These are phyloP conservation scores for Phortica variegata DNA, from an alignment of 1,140 invertebrate species.

Conservation along the genomic window DNA sequence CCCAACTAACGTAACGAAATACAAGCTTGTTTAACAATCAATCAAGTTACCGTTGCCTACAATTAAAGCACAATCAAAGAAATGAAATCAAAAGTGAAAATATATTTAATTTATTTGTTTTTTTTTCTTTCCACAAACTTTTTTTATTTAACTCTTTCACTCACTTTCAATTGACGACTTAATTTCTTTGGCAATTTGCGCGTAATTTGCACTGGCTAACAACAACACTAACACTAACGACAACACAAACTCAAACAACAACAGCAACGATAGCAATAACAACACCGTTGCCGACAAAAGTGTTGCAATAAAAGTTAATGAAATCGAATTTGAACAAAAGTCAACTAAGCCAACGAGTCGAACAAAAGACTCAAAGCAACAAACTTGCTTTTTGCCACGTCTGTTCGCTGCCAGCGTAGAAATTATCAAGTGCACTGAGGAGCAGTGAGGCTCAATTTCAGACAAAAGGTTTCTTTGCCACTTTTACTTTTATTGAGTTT, in stretches of 20 bases:
- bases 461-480: conserved; percentile 31
- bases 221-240: too few relatives aligned
- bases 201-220: too few relatives aligned
- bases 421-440: conserved; percentile 49
- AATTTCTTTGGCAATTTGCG: conserved; percentile 30
- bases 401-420: conserved; percentile 40
- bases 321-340: conserved; percentile 32
- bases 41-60: too few relatives aligned
- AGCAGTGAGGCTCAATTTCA: too few relatives aligned
- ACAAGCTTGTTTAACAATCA: too few relatives aligned
- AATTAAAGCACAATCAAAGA: too few relatives aligned
- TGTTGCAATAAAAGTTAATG: conserved; percentile 40
- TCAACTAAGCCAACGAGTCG: conserved; percentile 4
- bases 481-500: conserved; percentile 54
- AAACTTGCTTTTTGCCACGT: too few relatives aligned
- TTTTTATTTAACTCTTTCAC: background rate
- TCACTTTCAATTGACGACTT: conserved; percentile 48
- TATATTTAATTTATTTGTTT: too few relatives aligned
- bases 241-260: background rate
- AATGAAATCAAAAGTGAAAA: too few relatives aligned
- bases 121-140: background rate
- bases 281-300: conserved; percentile 21
- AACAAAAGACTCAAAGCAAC: conserved; percentile 13
- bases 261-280: background rate
- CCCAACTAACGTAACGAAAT: too few relatives aligned